Percentiles rank a stretch among this genome's conserved stretches.
These are phyloP conservation scores for Unio pictorum DNA, from an alignment of 2,888 invertebrate species.

Conservation along the genomic window DNA sequence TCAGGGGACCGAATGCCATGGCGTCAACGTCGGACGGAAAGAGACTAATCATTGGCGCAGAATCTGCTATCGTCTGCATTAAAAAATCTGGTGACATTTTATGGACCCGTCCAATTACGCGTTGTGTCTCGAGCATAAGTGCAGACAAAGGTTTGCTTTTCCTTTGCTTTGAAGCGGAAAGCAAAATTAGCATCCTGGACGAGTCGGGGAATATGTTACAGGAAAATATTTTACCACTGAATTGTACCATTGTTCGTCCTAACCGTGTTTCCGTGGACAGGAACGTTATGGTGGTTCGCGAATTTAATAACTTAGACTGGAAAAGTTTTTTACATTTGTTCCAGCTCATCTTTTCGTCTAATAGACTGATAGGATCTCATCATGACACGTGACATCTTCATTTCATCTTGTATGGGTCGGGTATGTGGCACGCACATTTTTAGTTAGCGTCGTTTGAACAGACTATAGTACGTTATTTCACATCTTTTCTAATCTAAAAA, in stretches of 20 bases:
- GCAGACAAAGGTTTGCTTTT: slow-evolving; percentile 32
- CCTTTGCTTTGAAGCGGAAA: slow-evolving; percentile 35
- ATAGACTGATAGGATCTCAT: background rate
- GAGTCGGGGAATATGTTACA: slow-evolving; percentile 23
- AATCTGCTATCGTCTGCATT: slow-evolving; percentile 35
- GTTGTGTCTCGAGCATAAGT: slow-evolving; percentile 29
- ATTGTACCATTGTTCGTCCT: slow-evolving; percentile 28
- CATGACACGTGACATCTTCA: no score
- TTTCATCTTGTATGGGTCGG: no score
- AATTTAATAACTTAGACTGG: slow-evolving; percentile 38
- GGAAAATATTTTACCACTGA: slow-evolving; percentile 34
- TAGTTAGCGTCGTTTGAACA: no score
- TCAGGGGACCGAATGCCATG: slow-evolving; percentile 32
- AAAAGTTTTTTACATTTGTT: slow-evolving; percentile 38
- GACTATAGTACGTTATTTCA: no score
- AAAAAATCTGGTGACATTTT: slow-evolving; percentile 28
- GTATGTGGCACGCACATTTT: no score
- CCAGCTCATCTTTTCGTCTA: slow-evolving; percentile 5
- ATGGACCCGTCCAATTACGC: slow-evolving; percentile 32
- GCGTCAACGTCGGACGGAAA: slow-evolving; percentile 30
- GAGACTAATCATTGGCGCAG: slow-evolving; percentile 32
- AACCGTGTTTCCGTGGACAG: slow-evolving; percentile 32
- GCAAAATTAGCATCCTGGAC: slow-evolving; percentile 29
- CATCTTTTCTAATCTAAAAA: no score
- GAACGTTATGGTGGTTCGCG: slow-evolving; percentile 27